phyloP scores from a whole-genome alignment of 2,113 vertebrate species.

The Atlantisia rogersi region DNA sequence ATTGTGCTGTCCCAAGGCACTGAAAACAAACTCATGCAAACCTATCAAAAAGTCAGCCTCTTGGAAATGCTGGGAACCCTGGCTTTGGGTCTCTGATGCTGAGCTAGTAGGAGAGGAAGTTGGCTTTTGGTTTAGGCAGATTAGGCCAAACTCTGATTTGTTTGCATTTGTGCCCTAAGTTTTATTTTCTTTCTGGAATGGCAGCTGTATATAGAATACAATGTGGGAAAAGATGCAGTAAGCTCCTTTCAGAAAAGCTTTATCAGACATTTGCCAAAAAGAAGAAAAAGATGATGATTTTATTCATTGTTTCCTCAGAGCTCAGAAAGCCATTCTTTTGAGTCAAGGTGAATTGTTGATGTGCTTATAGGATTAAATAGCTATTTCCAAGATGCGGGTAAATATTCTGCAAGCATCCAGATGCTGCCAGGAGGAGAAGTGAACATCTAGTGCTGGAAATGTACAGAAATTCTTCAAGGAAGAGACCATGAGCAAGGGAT shows the following conservation, averaged over 20 bases:
- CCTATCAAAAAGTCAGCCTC: neutral
- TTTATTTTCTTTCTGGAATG: slow-evolving; percentile 41
- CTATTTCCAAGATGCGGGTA: neutral
- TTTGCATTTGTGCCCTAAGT: slow-evolving; percentile 2
- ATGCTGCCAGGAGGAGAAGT: neutral
- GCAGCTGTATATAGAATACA: neutral
- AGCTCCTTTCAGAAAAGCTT: slow-evolving; percentile 21
- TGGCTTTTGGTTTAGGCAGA: slow-evolving; percentile 6
- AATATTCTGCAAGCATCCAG: neutral
- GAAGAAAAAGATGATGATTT: neutral
- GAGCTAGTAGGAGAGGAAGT: neutral
- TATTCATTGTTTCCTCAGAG: slow-evolving; percentile 14
- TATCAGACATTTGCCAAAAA: neutral
- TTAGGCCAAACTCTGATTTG: neutral
- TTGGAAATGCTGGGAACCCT: neutral
- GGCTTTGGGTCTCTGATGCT: neutral
- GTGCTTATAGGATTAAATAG: neutral
- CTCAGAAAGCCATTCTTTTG: neutral
- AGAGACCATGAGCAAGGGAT: no score
- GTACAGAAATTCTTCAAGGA: neutral
- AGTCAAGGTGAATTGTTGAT: slow-evolving; percentile 37
- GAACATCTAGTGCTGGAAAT: neutral
- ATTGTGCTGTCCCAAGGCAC: neutral
- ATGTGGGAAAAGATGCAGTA: neutral
- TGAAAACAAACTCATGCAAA: neutral